phyloP scores from a whole-genome alignment of 2,888 invertebrate species.

The Thumatha senex region DNA sequence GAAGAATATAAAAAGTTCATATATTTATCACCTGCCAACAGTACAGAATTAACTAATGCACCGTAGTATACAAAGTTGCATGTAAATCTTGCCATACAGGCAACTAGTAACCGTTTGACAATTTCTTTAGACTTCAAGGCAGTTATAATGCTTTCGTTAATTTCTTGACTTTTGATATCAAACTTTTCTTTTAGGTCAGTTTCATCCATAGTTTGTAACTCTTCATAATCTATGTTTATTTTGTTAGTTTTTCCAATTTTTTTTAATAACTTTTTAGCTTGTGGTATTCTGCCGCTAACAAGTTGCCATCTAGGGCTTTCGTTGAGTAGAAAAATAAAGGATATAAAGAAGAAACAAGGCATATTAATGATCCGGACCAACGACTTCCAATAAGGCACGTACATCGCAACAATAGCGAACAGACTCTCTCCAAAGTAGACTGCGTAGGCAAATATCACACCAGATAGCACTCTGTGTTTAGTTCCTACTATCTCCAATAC shows the following conservation, averaged over 20 bases:
- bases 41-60: slow-evolving; percentile 65
- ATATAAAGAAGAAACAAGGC: slow-evolving; percentile 56
- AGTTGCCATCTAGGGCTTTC: slow-evolving; percentile 73
- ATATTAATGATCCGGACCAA: slow-evolving; percentile 60
- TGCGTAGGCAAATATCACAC: slow-evolving; percentile 60
- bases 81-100: slow-evolving; percentile 53
- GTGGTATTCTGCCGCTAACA: slow-evolving; percentile 54
- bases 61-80: slow-evolving; percentile 68
- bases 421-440: slow-evolving; percentile 62
- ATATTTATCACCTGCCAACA: slow-evolving; percentile 68
- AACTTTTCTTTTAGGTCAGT: slow-evolving; percentile 52
- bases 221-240: slow-evolving; percentile 50
- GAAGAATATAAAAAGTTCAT: slow-evolving; percentile 64
- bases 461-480: slow-evolving; percentile 57
- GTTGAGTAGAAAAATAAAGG: slow-evolving; percentile 49
- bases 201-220: slow-evolving; percentile 49
- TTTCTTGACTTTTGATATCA: slow-evolving; percentile 49
- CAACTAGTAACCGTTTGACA: slow-evolving; percentile 52
- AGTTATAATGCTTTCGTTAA: slow-evolving; percentile 49
- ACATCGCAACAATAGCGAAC: slow-evolving; percentile 62
- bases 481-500: slow-evolving; percentile 66
- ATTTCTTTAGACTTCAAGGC: slow-evolving; percentile 60
- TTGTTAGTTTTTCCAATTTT: slow-evolving; percentile 57
- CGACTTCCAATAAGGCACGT: slow-evolving; percentile 63
- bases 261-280: slow-evolving; percentile 53